Base-by-base conservation (phyloP, 2,888 invertebrate species). In the Cataglyphis rosenhaueri region DNA sequence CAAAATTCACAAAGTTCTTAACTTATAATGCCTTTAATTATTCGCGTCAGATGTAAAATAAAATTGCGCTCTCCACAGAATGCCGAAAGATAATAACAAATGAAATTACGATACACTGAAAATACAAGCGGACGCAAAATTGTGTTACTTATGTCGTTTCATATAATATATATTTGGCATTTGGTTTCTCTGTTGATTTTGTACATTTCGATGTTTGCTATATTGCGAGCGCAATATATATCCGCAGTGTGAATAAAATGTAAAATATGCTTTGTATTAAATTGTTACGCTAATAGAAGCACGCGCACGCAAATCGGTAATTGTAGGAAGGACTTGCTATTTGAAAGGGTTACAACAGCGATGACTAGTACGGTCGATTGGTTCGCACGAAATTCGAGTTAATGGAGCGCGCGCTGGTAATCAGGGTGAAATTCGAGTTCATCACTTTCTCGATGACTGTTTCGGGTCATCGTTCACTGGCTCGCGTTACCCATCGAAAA, bases 401-500 rank as follows among this genome's bases (percentile, higher is more conserved):
- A 90, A 90, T 90, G 90, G 89, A 90, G 87, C 89, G 90, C 83
- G 85, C 84, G 71, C 71, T 84, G 85, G 87, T 90, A 90, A 90
- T 90, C 89, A 90, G 89, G 85, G 84, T 86, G 90, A 89, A 90
- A 90, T 90, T 90, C 85, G 89, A 90, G 87, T 90, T 89, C 89
- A 88, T 90, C 89, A 90, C 90, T 90, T 90, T 90, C 89, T 90
- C 90, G 89, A 88, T 90, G 89, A 89, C 88, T 84, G 85, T 88
- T 88, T 88, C 88, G 83, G 86, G 87, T 89, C 86, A 87, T 89
- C 89, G 86, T 87, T 88, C 85, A 85, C 32, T 81, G 87, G 85
- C 65, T 84, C 85, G 87, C 82, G 87, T 86, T 83, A 83, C 86
- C 85, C 73, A 89, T 89, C 89, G 89, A 89, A 89, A 89, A 89